Conservation (phyloP, 2,888 invertebrate genomes). For the Leptogaster cylindrica region DNA sequence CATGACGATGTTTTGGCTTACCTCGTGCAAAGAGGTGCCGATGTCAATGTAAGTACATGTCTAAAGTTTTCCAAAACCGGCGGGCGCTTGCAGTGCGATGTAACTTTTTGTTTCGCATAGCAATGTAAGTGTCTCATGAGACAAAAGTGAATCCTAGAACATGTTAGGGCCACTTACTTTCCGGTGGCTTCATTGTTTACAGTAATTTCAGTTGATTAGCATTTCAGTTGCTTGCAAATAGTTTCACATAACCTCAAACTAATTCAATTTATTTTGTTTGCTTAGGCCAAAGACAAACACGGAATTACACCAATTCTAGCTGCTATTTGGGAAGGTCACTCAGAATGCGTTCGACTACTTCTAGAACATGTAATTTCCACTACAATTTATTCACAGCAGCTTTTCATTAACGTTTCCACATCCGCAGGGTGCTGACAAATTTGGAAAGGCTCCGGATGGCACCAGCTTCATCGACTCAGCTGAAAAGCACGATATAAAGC, state of each 20-base stretch:
- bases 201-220: too few relatives aligned
- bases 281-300: constrained; percentile 90
- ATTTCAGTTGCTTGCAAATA: too few relatives aligned
- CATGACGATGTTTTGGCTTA: constrained; percentile 88
- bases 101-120: too few relatives aligned
- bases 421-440: constrained; percentile 78
- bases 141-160: background rate
- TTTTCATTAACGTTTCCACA: constrained; percentile 38
- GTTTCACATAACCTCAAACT: background rate
- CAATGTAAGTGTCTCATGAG: background rate
- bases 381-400: too few relatives aligned
- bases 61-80: too few relatives aligned
- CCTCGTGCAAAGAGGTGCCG: constrained; percentile 86
- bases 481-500: constrained; percentile 89
- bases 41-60: constrained; percentile 94
- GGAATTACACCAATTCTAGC: constrained; percentile 92
- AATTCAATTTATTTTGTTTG: background rate
- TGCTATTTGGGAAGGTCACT: constrained; percentile 97
- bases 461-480: constrained; percentile 86
- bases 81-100: too few relatives aligned
- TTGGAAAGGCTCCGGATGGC: constrained; percentile 86
- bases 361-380: constrained; percentile 76
- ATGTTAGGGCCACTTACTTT: background rate
- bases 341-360: constrained; percentile 85
- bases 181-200: too few relatives aligned